These are phyloP conservation scores for Chaitophorus viminalis DNA, from an alignment of 2,888 invertebrate genomes.

Conservation along the genomic window DNA sequence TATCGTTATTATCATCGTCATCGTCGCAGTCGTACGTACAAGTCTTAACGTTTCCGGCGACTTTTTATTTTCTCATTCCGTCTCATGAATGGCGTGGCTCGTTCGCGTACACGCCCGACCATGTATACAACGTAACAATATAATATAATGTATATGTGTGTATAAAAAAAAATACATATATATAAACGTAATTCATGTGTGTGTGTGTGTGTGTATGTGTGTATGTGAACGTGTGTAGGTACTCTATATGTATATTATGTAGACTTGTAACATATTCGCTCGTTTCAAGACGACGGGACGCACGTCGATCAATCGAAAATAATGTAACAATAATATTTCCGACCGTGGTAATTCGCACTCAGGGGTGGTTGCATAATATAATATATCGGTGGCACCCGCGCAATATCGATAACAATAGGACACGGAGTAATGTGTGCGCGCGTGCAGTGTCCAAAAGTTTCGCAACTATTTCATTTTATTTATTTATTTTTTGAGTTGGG, in stretches of 20 bases:
- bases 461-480: slow-evolving; percentile 24
- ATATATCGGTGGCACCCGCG: neutral
- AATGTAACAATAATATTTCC: slow-evolving; percentile 34
- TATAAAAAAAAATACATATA: too few species aligned
- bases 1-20: neutral
- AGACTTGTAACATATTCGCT: neutral
- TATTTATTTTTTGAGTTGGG: neutral
- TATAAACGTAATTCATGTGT: neutral
- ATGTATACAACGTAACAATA: neutral
- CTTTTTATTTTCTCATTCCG: neutral
- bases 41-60: neutral
- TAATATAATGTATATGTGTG: too few species aligned
- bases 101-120: neutral
- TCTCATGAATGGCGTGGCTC: too few species aligned
- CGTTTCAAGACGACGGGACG: neutral
- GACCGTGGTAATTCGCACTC: slow-evolving; percentile 18
- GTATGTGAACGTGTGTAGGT: neutral
- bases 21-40: neutral
- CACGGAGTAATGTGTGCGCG: neutral
- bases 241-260: too few species aligned
- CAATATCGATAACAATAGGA: slow-evolving; percentile 22
- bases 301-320: slow-evolving; percentile 46
- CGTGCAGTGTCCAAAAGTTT: slow-evolving; percentile 14
- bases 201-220: neutral
- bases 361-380: slow-evolving; percentile 26